These are phyloP conservation scores for Eleutherodactylus coqui DNA, from an alignment of 2,797 vertebrate species.

Conservation along the genomic window DNA sequence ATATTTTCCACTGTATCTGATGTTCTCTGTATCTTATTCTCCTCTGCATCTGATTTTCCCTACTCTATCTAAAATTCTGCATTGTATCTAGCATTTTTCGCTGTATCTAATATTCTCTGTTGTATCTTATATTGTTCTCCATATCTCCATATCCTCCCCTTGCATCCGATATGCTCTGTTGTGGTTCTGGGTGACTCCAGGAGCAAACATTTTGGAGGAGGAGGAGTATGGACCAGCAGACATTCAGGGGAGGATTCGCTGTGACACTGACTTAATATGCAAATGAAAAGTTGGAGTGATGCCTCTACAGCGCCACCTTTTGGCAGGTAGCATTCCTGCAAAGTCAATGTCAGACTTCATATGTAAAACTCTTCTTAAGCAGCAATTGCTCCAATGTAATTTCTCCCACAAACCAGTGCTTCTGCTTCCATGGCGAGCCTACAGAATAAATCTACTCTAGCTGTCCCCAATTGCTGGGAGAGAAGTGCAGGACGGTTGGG, in stretches of 20 bases:
- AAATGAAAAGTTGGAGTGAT: too few species aligned
- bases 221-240: neutral
- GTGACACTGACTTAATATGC: neutral
- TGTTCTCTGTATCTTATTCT: neutral
- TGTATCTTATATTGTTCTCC: neutral
- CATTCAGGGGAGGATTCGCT: neutral
- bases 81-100: too few species aligned
- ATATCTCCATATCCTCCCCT: neutral
- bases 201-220: neutral
- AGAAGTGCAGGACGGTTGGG: neutral
- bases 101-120: neutral
- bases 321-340: too few species aligned
- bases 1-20: too few species aligned
- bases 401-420: neutral
- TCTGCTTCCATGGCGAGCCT: neutral
- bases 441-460: conserved; percentile 1
- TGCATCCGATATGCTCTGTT: neutral
- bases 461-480: neutral
- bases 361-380: neutral
- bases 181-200: neutral
- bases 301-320: too few species aligned
- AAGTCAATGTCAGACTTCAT: too few species aligned
- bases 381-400: neutral
- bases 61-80: neutral
- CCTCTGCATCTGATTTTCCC: neutral